Evolutionary conservation across 1,140 invertebrate species (phyloP).

Genomic region (Papilio helenus): DNA sequence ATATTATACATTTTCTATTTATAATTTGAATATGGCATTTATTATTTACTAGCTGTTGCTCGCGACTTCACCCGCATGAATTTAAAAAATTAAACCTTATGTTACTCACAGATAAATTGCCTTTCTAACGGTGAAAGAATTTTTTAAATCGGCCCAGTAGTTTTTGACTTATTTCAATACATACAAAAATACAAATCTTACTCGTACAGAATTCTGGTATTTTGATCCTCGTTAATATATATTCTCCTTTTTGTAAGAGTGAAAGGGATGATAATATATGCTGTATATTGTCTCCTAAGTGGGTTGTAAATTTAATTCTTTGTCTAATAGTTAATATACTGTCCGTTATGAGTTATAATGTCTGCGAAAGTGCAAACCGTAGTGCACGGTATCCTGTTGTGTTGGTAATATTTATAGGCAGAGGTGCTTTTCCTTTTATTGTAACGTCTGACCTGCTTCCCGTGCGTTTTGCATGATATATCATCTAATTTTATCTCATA

Average conservation of each 20-base stretch:
- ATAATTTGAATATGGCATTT: not conserved
- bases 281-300: not conserved
- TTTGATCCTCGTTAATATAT: too few species aligned
- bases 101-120: too few species aligned
- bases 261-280: not conserved
- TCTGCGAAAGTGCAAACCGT: not conserved
- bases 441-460: slow-evolving; percentile 14
- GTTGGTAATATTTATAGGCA: slow-evolving; percentile 16
- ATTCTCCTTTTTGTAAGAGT: too few species aligned
- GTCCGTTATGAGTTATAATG: not conserved
- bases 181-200: too few species aligned
- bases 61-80: too few species aligned
- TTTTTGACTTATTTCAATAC: too few species aligned
- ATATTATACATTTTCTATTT: not conserved
- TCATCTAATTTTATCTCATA: not conserved
- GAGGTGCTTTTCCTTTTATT: slow-evolving; percentile 16
- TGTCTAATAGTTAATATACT: not conserved
- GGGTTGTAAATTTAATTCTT: slow-evolving; percentile 2
- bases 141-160: too few species aligned
- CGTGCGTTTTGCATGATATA: not conserved
- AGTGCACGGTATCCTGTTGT: not conserved
- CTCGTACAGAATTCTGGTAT: too few species aligned
- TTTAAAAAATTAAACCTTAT: too few species aligned
- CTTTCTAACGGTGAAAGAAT: too few species aligned
- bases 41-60: not conserved